Evolutionary conservation across 2,797 vertebrate species (phyloP), one percentile per base, ranked within the genome.

Genomic region (Aplochiton taeniatus): DNA sequence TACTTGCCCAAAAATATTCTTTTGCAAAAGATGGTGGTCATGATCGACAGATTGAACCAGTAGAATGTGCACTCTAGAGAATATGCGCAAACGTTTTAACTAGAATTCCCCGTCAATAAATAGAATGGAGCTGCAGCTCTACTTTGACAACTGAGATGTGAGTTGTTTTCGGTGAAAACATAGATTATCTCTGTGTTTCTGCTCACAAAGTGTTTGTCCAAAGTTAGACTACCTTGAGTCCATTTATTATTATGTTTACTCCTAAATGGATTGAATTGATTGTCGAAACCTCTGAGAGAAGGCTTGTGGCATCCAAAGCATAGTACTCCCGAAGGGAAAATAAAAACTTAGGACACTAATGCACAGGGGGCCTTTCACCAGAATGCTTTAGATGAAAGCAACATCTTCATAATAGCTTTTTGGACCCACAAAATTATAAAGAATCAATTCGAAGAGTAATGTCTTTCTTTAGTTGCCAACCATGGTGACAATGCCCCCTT

Each of bases 391-490:
- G 84, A 90, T 87, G 81, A 89, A 85, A 88, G 73, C 75, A 58
- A 61, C 70, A 47, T 81, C 77, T 80, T 64, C 11, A 0, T n/a
- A 19, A 75, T 80, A 42, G 79, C 80, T 78, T 65, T 72, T 83
- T 88, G 87, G 70, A 73, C 66, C 83, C 75, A 76, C 79, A 85
- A 88, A 89, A 87, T 84, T 86, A 89, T 86, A 89, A 89, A 88
- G 86, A 90, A 90, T 90, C 88, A 90, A 90, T 90, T 88, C 74
- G 79, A 82, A 83, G 82, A 82, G 76, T 74, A 72, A 81, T 73
- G 73, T 82, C 75, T 69, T 45, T 69, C 77, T 75, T 76, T 65
- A 60, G 31, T 31, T 31, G 84, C 75, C 60, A 50, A 16, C 54
- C 63, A 68, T 84, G 9, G 12, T 16, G 11, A 14, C 31, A 20